Conservation (phyloP, 1,140 invertebrate species). For the Euura saliciscinereae region DNA sequence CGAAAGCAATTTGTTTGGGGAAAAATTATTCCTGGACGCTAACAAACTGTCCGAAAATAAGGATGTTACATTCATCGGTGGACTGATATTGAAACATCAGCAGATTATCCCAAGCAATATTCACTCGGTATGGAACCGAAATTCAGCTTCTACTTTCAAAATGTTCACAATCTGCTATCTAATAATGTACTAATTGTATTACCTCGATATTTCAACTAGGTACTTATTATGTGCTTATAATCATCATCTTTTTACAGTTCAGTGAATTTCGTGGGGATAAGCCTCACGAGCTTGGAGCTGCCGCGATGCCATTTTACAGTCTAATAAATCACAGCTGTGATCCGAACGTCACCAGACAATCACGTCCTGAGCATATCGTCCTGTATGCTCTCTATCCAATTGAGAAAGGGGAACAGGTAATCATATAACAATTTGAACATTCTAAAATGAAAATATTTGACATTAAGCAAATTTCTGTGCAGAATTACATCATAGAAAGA, state of each 20-base stretch:
- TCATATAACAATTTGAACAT: background rate
- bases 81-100: background rate
- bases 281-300: background rate
- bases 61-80: background rate
- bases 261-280: background rate
- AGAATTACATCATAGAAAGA: too few species aligned
- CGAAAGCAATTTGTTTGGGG: background rate
- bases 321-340: background rate
- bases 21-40: background rate
- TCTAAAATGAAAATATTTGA: too few species aligned
- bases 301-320: background rate
- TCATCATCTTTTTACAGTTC: background rate
- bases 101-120: background rate
- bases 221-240: background rate
- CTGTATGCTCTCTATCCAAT: background rate
- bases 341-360: background rate
- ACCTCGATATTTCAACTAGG: background rate
- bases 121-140: background rate
- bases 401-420: conserved; percentile 59
- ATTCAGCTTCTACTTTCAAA: too few species aligned
- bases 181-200: background rate
- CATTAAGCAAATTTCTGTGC: too few species aligned
- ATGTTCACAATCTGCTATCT: background rate
- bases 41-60: background rate
- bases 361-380: background rate